These are phyloP conservation scores for Actinostola sp. DNA, from an alignment of 92 coral and sea anemone genomes.

Conservation along the genomic window DNA sequence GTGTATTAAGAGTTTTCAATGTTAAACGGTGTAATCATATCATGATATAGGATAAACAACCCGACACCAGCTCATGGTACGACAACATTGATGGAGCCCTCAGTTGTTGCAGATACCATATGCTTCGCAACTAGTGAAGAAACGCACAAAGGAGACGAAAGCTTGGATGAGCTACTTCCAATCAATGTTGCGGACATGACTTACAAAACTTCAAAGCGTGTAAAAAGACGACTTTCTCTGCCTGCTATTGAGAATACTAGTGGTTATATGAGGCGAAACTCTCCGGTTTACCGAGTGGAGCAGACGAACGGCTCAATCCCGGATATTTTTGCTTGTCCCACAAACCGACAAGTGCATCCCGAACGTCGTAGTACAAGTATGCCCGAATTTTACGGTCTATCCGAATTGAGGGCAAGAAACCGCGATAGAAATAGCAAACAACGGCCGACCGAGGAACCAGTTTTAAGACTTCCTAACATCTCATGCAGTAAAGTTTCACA, in stretches of 20 bases:
- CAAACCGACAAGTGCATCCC: constrained; percentile 8
- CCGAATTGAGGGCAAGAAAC: constrained; percentile 25
- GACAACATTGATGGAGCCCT: neutral
- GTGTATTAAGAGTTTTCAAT: too few species aligned
- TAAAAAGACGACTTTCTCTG: constrained; percentile 49
- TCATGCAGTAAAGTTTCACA: constrained; percentile 6
- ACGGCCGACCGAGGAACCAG: neutral
- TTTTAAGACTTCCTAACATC: constrained; percentile 30
- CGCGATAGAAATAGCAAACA: constrained; percentile 8
- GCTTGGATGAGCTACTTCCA: constrained; percentile 39
- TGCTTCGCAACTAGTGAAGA: constrained; percentile 12
- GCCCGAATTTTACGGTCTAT: constrained; percentile 61
- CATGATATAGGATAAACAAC: constrained; percentile 1
- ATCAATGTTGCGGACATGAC: constrained; percentile 22
- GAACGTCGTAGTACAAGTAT: constrained; percentile 64
- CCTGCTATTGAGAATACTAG: constrained; percentile 41
- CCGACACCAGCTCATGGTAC: neutral
- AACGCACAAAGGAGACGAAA: constrained; percentile 38
- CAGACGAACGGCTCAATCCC: neutral
- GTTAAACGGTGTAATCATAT: neutral
- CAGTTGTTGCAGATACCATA: neutral
- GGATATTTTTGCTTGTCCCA: neutral
- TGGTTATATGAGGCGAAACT: constrained; percentile 10
- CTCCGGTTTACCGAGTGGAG: neutral
- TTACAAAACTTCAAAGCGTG: neutral